phyloP scores from a whole-genome alignment of 2,113 vertebrate genomes.

The Atractosteus spatula region DNA sequence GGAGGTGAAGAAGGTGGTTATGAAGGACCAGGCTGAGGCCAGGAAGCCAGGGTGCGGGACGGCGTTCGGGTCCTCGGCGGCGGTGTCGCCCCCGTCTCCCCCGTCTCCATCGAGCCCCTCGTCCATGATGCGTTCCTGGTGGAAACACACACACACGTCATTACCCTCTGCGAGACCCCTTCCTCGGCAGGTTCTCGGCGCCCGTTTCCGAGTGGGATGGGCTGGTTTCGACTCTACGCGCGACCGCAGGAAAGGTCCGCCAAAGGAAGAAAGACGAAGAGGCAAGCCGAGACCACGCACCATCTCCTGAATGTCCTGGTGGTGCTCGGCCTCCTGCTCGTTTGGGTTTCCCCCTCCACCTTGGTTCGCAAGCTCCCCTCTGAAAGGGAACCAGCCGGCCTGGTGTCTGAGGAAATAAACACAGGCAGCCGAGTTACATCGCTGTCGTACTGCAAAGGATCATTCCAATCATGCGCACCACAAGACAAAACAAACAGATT shows the following conservation, averaged over 20 bases:
- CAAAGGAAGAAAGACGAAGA: background rate
- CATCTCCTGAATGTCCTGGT: constrained; percentile 82
- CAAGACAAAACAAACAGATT: no score
- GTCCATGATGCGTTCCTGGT: constrained; percentile 82
- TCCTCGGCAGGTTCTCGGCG: background rate
- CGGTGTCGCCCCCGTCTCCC: constrained; percentile 74
- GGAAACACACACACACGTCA: background rate
- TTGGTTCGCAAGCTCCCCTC: constrained; percentile 77
- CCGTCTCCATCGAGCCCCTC: constrained; percentile 81
- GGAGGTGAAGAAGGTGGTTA: constrained; percentile 93
- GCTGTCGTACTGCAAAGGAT: background rate
- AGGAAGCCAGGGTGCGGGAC: constrained; percentile 77
- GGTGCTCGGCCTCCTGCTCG: constrained; percentile 70
- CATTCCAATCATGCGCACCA: no score
- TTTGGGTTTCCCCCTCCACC: constrained; percentile 72
- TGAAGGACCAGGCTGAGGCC: constrained; percentile 92
- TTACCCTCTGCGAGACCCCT: background rate
- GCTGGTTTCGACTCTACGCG: no score
- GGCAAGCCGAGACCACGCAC: constrained; percentile 47
- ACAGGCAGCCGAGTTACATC: background rate
- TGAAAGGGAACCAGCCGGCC: constrained; percentile 94
- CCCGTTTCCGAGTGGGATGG: no score
- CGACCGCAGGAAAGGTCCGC: background rate
- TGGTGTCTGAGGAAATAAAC: constrained; percentile 74
- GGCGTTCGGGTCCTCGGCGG: constrained; percentile 65